Conservation (phyloP, 2,797 vertebrate genomes). For the Cossypha caffra region DNA sequence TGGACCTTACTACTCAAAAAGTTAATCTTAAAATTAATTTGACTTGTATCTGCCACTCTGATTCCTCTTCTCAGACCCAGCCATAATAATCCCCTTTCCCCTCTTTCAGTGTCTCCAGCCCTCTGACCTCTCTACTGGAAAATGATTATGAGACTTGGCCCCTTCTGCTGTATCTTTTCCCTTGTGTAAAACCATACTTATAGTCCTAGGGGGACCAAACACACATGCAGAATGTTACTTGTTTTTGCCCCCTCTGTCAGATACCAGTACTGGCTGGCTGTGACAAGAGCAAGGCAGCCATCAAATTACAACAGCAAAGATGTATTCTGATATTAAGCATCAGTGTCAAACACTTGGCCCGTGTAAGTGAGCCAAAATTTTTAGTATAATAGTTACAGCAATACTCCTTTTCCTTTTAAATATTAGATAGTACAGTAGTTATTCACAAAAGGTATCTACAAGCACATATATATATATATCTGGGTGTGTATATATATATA, state of each 20-base stretch:
- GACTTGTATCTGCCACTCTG: not conserved
- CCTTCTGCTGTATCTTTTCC: not conserved
- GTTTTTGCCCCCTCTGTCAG: not conserved
- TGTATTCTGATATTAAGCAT: not conserved
- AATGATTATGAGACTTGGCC: not conserved
- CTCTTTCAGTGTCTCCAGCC: not conserved
- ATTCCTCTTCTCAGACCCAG: not conserved
- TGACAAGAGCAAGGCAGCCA: not conserved
- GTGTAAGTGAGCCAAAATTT: not conserved
- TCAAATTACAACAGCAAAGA: not conserved
- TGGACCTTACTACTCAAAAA: not conserved
- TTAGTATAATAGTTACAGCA: not conserved
- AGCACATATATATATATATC: too few relatives aligned
- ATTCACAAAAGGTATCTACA: not conserved
- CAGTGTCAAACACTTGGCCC: not conserved
- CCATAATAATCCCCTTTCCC: not conserved
- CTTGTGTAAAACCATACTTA: not conserved
- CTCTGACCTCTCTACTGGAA: not conserved
- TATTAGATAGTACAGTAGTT: not conserved
- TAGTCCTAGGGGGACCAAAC: not conserved
- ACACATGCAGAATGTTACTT: not conserved
- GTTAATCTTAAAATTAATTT: not conserved
- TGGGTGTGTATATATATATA: rapidly evolving
- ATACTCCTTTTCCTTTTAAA: not conserved
- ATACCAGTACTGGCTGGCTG: not conserved